These are phyloP conservation scores for Mongoloraphidia duomilia DNA, from an alignment of 2,888 invertebrate species.

Conservation along the genomic window DNA sequence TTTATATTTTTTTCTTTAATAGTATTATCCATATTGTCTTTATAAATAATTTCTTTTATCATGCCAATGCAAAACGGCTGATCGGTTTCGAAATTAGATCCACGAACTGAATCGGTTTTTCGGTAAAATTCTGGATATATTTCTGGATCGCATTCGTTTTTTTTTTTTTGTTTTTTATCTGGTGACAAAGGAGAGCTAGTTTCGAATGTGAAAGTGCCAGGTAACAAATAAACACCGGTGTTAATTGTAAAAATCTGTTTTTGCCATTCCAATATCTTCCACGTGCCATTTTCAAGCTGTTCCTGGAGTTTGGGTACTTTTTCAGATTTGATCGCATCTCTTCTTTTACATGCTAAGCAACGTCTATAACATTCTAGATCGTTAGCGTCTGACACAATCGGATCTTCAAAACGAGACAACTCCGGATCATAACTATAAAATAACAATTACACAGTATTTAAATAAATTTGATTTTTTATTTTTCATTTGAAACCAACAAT, in stretches of 20 bases:
- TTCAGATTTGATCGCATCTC: slow-evolving; percentile 30
- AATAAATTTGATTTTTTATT: slow-evolving; percentile 24
- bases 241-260: slow-evolving; percentile 31
- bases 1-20: slow-evolving; percentile 44
- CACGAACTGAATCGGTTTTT: slow-evolving; percentile 54
- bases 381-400: slow-evolving; percentile 31
- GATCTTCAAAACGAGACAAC: slow-evolving; percentile 41
- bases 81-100: slow-evolving; percentile 55
- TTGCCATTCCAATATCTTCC: slow-evolving; percentile 42
- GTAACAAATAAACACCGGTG: slow-evolving; percentile 51
- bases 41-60: slow-evolving; percentile 42
- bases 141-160: slow-evolving; percentile 49
- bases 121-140: slow-evolving; percentile 68
- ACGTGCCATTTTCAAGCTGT: slow-evolving; percentile 30
- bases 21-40: slow-evolving; percentile 34
- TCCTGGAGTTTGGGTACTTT: slow-evolving; percentile 35
- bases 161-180: slow-evolving; percentile 12
- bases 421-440: slow-evolving; percentile 31
- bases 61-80: slow-evolving; percentile 63
- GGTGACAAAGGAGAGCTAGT: slow-evolving; percentile 15
- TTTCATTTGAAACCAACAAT: slow-evolving; percentile 9
- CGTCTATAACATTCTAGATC: slow-evolving; percentile 33
- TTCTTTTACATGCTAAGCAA: slow-evolving; percentile 42
- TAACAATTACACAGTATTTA: slow-evolving; percentile 16
- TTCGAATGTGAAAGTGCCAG: slow-evolving; percentile 46